These are phyloP conservation scores for Stenodera caucasica DNA, from an alignment of 2,888 invertebrate species.

Conservation along the genomic window DNA sequence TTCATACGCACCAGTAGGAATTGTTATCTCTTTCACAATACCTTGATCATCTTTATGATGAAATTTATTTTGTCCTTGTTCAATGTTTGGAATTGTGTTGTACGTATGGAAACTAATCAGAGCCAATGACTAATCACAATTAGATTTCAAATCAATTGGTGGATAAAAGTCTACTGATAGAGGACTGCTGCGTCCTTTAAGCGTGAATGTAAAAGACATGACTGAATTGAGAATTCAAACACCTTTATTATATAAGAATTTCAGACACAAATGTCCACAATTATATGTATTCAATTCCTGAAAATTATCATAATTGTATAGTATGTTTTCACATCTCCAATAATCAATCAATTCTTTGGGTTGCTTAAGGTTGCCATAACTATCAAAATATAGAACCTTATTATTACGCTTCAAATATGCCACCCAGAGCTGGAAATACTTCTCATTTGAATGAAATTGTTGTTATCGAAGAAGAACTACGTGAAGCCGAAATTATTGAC, in stretches of 20 bases:
- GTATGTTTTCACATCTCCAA: neutral
- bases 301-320: neutral
- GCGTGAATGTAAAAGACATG: no score
- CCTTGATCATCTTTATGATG: slow-evolving; percentile 6
- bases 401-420: no score
- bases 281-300: no score
- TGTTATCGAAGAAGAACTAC: neutral
- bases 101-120: slow-evolving; percentile 1
- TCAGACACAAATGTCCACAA: no score
- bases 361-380: neutral
- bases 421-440: neutral
- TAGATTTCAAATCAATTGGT: no score
- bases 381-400: no score
- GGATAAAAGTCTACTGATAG: no score
- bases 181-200: no score
- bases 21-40: slow-evolving; percentile 4
- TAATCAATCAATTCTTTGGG: neutral
- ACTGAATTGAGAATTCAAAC: no score
- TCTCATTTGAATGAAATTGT: neutral
- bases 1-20: slow-evolving; percentile 11
- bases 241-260: no score
- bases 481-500: neutral
- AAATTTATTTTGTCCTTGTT: slow-evolving; percentile 9
- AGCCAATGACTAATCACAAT: slow-evolving; percentile 4
- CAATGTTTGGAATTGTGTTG: slow-evolving; percentile 11